Base-by-base conservation (phyloP, 2,113 vertebrate genomes). In the Haliaeetus leucogaster region DNA sequence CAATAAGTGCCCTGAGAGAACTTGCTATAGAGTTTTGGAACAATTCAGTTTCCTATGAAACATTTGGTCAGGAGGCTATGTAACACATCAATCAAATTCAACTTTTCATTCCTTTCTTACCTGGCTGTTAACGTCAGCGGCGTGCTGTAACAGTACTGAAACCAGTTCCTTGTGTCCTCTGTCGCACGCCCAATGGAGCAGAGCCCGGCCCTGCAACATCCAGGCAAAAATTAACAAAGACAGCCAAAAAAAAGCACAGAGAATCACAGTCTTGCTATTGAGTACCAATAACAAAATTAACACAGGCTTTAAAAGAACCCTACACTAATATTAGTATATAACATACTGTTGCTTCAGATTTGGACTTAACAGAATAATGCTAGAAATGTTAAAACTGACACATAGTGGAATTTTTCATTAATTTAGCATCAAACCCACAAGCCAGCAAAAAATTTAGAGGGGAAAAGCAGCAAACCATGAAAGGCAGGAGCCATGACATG, bases 111-210 rank as follows among this genome's bases (percentile, higher is more conserved):
- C 34, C 36, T 42, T 91, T 55, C 98, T 98, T 98, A 99, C 99
- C 99, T 99, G 99, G 97, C 98, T 98, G 97, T 99, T 99, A 96
- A 99, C 98, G 2, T 99, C 98, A 18, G 99, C 99, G 92, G 98
- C 98, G 16, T 99, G 98, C 50, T 99, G 98, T 36, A 99, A 97
- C 82, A 99, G 97, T 40, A 99, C 95, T n/a, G 98, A 98, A 86
- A 99, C 99, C 93, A 99, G 97, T 53, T 99, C 99, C 95, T 99
- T 99, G 97, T 99, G 99, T 95, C 99, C 99, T 98, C 99, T 98
- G 95, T 99, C 99, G 76, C 99, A 99, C 0, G 99, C 99, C 99
- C 99, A 99, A 90, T 99, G 99, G 62, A 99, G 98, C 42, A 99
- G 98, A 68, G 98, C 98, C 90, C 99, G 98, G 30, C 99, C 99